phyloP scores from a whole-genome alignment of 2,797 vertebrate species.

The Sebastes variabilis region DNA sequence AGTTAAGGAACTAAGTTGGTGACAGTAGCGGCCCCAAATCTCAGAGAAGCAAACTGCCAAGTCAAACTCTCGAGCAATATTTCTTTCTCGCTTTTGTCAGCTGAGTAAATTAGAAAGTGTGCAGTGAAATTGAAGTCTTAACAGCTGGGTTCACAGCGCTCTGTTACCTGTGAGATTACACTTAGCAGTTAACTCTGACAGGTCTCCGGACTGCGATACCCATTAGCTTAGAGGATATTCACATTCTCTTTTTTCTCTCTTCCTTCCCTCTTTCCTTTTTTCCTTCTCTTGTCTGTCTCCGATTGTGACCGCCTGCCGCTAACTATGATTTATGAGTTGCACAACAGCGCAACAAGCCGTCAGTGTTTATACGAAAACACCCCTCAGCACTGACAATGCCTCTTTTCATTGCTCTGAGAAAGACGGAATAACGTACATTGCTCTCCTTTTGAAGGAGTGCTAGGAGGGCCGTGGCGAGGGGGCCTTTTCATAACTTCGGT shows the following conservation, averaged over 20 bases:
- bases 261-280: background rate
- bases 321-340: constrained; percentile 66
- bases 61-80: constrained; percentile 42
- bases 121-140: constrained; percentile 54
- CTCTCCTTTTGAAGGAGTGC: constrained; percentile 49
- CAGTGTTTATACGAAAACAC: constrained; percentile 68
- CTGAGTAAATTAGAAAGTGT: constrained; percentile 63
- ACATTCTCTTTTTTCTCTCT: background rate
- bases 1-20: constrained; percentile 51
- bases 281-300: constrained; percentile 25
- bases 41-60: constrained; percentile 45
- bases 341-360: constrained; percentile 62
- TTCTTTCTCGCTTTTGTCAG: constrained; percentile 51
- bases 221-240: constrained; percentile 39
- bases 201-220: constrained; percentile 38
- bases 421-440: constrained; percentile 52
- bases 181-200: constrained; percentile 54
- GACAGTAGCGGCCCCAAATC: constrained; percentile 52
- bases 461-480: constrained; percentile 45
- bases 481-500: constrained; percentile 64
- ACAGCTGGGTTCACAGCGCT: constrained; percentile 44
- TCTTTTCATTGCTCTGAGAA: constrained; percentile 65
- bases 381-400: constrained; percentile 67
- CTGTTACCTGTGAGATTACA: constrained; percentile 61
- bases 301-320: constrained; percentile 50